Evolutionary conservation across 2,888 invertebrate genomes (phyloP).

Genomic region (Ptychoptera albimana): DNA sequence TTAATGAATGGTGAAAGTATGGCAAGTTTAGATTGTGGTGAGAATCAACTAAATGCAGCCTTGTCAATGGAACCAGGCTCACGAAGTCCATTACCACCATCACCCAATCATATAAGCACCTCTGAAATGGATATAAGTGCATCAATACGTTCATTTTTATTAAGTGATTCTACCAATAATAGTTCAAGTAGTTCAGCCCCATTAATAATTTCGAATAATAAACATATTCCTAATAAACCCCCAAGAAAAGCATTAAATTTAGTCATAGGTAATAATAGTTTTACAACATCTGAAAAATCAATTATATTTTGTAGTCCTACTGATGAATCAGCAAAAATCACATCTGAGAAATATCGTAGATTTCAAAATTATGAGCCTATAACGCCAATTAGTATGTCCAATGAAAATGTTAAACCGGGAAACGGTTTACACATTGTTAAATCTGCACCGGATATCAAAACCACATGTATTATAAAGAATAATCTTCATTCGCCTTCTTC

Average conservation of each 20-base stretch:
- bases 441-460: not conserved
- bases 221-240: conserved; percentile 28
- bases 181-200: conserved; percentile 6
- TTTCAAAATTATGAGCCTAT: conserved; percentile 28
- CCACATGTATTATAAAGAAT: too few relatives aligned
- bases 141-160: conserved; percentile 24
- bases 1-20: conserved; percentile 52
- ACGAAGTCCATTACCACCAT: conserved; percentile 61
- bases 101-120: conserved; percentile 29
- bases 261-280: conserved; percentile 1
- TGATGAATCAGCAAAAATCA: conserved; percentile 1
- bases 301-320: not conserved
- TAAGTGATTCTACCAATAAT: conserved; percentile 26
- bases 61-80: conserved; percentile 69
- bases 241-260: conserved; percentile 22
- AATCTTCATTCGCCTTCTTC: not conserved
- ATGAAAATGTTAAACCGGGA: too few relatives aligned
- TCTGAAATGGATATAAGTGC: conserved; percentile 22
- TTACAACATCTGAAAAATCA: not conserved
- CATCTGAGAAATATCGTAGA: conserved; percentile 23
- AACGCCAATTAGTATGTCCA: conserved; percentile 15
- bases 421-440: not conserved
- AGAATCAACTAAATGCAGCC: conserved; percentile 57
- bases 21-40: conserved; percentile 50
- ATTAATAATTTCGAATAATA: conserved; percentile 9